Percentiles rank a stretch among this genome's conserved stretches.
phyloP scores from a whole-genome alignment of 1,140 invertebrate genomes.

The Tetramorium simillimum region DNA sequence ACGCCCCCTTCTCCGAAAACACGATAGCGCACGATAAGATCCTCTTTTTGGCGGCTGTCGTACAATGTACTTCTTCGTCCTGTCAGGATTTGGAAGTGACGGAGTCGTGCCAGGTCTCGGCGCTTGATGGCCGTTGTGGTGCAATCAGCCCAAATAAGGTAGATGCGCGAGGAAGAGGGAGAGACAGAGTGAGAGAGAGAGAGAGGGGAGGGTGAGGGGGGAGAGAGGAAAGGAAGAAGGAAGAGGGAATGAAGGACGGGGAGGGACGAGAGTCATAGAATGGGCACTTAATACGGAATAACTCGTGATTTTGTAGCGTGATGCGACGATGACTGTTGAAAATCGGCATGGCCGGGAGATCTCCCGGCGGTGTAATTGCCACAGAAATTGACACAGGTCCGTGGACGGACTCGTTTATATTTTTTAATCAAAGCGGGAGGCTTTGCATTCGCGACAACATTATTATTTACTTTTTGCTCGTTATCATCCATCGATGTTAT shows the following conservation, averaged over 20 bases:
- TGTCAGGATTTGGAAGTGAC: constrained; percentile 65
- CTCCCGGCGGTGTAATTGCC: constrained; percentile 44
- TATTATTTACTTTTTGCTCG: constrained; percentile 56
- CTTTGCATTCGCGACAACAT: constrained; percentile 46
- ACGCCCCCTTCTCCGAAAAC: constrained; percentile 65
- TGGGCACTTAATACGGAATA: constrained; percentile 73
- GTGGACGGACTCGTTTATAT: constrained; percentile 46
- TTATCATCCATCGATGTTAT: constrained; percentile 53
- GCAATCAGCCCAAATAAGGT: constrained; percentile 73
- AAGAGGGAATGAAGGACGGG: background rate
- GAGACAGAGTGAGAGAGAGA: constrained; percentile 5
- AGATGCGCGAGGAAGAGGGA: constrained; percentile 19
- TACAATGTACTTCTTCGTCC: constrained; percentile 60
- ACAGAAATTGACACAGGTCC: constrained; percentile 26
- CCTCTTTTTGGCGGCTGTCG: constrained; percentile 11
- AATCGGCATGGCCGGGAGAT: constrained; percentile 38
- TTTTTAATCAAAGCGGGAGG: constrained; percentile 49
- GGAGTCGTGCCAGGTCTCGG: constrained; percentile 32
- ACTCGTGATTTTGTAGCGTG: constrained; percentile 59
- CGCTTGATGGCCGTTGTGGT: constrained; percentile 68
- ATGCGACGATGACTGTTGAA: constrained; percentile 69
- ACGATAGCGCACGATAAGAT: constrained; percentile 61
- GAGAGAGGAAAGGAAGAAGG: background rate
- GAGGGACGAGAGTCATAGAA: constrained; percentile 63
- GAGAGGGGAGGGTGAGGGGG: background rate